Percentiles rank a stretch among this genome's conserved stretches.
These are phyloP conservation scores for Papilio xuthus DNA, from an alignment of 1,140 invertebrate species.

Conservation along the genomic window DNA sequence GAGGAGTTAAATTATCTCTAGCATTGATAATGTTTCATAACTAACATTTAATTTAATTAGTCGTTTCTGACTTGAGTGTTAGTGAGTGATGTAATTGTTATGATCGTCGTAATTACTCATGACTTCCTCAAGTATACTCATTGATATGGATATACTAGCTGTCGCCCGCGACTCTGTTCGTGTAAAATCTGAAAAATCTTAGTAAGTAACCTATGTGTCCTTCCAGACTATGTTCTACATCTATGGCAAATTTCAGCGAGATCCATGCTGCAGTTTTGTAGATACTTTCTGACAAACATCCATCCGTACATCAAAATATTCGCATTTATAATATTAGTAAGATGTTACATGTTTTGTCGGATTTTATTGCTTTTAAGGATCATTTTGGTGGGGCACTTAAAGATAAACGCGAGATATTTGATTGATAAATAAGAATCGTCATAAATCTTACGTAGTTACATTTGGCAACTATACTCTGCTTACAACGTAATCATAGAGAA, in stretches of 20 bases:
- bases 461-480: neutral
- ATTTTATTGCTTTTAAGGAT: too few species aligned
- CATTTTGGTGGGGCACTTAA: neutral
- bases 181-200: too few species aligned
- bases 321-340: too few species aligned
- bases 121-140: neutral
- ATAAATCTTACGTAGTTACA: neutral
- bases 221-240: too few species aligned
- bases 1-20: neutral
- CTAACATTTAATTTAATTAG: constrained; percentile 52
- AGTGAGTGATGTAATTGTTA: constrained; percentile 8
- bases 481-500: neutral
- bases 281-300: too few species aligned
- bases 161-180: too few species aligned
- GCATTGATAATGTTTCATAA: constrained; percentile 42
- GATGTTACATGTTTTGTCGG: too few species aligned
- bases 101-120: constrained; percentile 9
- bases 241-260: too few species aligned
- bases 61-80: constrained; percentile 35
- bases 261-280: too few species aligned
- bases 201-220: too few species aligned
- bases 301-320: neutral
- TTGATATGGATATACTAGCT: too few species aligned
- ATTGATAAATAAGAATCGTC: neutral
- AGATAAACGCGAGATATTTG: neutral